Conservation (phyloP, 2,888 invertebrate species). For the Lasioglossum calceatum region DNA sequence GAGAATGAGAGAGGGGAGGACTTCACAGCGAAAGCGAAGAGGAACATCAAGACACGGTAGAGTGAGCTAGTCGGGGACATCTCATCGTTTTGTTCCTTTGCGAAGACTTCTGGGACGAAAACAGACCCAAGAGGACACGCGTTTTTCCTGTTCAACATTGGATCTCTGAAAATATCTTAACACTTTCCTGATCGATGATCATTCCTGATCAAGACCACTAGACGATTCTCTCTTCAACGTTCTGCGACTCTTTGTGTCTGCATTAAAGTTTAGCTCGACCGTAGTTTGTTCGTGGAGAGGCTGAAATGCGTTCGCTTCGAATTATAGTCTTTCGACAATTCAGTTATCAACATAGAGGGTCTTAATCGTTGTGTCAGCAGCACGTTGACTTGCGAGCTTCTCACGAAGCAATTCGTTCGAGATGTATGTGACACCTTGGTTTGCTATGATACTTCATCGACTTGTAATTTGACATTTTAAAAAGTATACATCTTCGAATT, state of each 20-base stretch:
- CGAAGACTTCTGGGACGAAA: constrained; percentile 9
- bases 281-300: background rate
- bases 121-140: constrained; percentile 37
- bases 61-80: constrained; percentile 13
- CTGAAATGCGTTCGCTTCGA: background rate
- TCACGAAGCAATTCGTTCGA: background rate
- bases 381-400: background rate
- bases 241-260: background rate
- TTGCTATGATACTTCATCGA: no score
- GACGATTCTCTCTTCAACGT: background rate
- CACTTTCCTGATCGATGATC: constrained; percentile 43
- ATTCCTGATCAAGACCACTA: background rate
- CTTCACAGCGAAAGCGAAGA: background rate
- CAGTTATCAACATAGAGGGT: background rate
- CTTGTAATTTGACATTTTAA: background rate
- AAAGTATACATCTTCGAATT: background rate
- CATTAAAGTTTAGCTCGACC: background rate
- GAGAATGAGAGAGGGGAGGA: background rate
- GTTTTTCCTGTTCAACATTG: constrained; percentile 23
- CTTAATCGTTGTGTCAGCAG: background rate
- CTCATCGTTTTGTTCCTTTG: constrained; percentile 27
- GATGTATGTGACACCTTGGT: background rate
- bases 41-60: constrained; percentile 13
- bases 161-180: constrained; percentile 27
- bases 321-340: no score